Conservation (phyloP, 2,888 invertebrate species). For the Eremobia ochroleuca region DNA sequence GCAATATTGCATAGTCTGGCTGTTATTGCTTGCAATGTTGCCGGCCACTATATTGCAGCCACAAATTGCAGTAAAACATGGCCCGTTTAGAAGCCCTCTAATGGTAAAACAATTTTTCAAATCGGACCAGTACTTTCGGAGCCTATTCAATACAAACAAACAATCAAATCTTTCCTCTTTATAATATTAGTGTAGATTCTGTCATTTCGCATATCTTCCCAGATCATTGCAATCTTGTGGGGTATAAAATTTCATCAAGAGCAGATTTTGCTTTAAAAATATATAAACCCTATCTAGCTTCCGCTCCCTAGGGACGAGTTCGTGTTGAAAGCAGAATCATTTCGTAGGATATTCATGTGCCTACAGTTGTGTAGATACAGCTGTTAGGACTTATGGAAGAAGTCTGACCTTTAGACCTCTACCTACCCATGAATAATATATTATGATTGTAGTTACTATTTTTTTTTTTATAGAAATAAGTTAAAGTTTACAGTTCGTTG, state of each 20-base stretch:
- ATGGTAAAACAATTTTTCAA: no score
- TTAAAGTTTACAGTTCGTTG: background rate
- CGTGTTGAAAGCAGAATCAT: slow-evolving; percentile 41
- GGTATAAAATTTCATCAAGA: background rate
- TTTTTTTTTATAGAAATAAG: background rate
- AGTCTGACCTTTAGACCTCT: slow-evolving; percentile 37
- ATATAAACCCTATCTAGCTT: slow-evolving; percentile 27
- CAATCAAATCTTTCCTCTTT: no score
- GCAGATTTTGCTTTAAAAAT: slow-evolving; percentile 1
- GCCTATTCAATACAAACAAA: no score
- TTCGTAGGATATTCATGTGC: slow-evolving; percentile 44
- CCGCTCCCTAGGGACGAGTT: slow-evolving; percentile 3
- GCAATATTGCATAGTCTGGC: no score
- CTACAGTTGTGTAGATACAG: slow-evolving; percentile 22
- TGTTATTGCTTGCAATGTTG: no score
- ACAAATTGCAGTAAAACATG: no score
- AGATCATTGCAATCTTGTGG: slow-evolving; percentile 3
- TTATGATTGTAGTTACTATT: background rate
- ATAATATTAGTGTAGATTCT: no score
- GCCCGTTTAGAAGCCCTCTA: no score
- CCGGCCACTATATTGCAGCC: no score
- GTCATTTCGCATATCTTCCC: background rate
- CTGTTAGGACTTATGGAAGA: slow-evolving; percentile 14
- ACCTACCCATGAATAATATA: slow-evolving; percentile 9
- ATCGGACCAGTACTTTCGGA: no score